Conservation (phyloP, 2,113 vertebrate species). For the Myrmophylax atrothorax region DNA sequence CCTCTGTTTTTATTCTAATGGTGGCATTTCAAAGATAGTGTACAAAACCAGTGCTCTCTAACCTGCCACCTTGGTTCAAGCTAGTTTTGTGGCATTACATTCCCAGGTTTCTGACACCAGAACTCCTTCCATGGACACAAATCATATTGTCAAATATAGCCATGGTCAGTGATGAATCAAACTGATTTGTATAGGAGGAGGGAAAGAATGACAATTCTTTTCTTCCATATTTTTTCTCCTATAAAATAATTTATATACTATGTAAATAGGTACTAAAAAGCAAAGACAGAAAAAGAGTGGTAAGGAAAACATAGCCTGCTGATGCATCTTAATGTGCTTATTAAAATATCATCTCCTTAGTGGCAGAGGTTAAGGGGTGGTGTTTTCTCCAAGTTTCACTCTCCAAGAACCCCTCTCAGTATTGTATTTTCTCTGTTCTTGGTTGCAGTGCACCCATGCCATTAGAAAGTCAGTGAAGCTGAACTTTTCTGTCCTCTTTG, state of each 20-base stretch:
- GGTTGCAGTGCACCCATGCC: neutral
- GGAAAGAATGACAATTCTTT: neutral
- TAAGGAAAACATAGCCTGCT: neutral
- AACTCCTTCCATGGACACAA: neutral
- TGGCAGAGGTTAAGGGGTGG: neutral
- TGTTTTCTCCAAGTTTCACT: neutral
- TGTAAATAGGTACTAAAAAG: neutral
- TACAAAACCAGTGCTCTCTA: neutral
- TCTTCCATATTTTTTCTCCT: neutral
- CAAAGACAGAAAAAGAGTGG: neutral
- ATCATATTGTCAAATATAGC: neutral
- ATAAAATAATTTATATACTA: neutral
- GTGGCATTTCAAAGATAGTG: neutral
- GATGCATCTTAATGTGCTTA: neutral
- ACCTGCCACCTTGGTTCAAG: neutral
- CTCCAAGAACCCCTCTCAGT: neutral
- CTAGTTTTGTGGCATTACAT: neutral
- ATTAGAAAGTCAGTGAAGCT: neutral
- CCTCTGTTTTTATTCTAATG: neutral
- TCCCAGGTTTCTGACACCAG: neutral
- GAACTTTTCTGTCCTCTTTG: neutral
- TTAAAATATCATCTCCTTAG: neutral
- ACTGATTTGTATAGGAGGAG: neutral
- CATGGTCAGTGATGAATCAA: neutral
- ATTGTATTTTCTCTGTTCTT: neutral